Evolutionary conservation across 1,140 invertebrate genomes (phyloP).

Genomic region (Laupala kohalensis): DNA sequence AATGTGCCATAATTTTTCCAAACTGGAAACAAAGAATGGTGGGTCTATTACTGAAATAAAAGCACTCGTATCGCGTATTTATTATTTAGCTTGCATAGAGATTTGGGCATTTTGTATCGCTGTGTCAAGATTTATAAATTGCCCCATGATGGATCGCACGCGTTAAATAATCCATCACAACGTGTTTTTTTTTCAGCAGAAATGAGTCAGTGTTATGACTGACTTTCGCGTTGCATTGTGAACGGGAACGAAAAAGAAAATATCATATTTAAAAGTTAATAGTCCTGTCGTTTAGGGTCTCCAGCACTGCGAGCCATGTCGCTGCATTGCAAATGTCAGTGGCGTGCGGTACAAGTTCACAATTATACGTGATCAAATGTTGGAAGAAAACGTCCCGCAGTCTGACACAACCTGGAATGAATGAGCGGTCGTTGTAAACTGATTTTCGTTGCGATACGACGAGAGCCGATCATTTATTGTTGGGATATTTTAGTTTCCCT

Average conservation of each 20-base stretch:
- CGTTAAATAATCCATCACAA: background rate
- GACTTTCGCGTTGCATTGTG: background rate
- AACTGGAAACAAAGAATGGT: too few relatives aligned
- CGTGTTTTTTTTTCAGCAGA: background rate
- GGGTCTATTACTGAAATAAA: too few relatives aligned
- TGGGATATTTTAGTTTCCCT: background rate
- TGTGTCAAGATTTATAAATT: background rate
- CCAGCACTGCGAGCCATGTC: too few relatives aligned
- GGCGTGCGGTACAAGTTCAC: background rate
- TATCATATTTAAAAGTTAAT: background rate
- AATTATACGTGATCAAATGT: background rate
- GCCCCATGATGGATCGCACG: background rate
- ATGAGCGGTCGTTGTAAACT: background rate
- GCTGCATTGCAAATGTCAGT: background rate
- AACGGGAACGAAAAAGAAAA: background rate
- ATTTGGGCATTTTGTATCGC: background rate
- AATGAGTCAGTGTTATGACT: background rate
- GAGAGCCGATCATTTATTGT: background rate
- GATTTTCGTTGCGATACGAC: background rate
- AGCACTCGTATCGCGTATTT: background rate
- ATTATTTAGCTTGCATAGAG: background rate
- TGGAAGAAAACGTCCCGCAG: background rate
- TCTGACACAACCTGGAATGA: too few relatives aligned
- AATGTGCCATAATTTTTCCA: too few relatives aligned
- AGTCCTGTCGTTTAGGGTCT: background rate